Evolutionary conservation across 1,140 invertebrate genomes (phyloP).

Genomic region (Drosophila auraria): DNA sequence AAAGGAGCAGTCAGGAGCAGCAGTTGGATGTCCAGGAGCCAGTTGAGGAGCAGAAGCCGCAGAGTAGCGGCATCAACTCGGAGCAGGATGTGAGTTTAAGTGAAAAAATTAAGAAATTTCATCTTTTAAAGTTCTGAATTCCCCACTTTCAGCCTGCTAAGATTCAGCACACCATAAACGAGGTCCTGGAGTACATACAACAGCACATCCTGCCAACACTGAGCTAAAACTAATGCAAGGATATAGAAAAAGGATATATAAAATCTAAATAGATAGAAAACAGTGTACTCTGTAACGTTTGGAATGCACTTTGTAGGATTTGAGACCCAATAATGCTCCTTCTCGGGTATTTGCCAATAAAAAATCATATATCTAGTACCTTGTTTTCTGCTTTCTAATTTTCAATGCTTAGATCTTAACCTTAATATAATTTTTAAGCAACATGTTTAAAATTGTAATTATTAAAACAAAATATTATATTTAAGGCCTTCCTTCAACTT

Average conservation of each 20-base stretch:
- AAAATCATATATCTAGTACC: background rate
- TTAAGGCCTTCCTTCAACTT: too few relatives aligned
- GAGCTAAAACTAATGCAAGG: background rate
- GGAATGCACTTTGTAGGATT: background rate
- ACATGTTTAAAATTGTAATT: too few relatives aligned
- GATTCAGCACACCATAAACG: slow-evolving; percentile 63
- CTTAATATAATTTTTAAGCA: background rate
- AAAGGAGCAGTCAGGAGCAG: background rate
- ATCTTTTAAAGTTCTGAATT: background rate
- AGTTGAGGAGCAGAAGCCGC: background rate
- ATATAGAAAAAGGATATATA: background rate
- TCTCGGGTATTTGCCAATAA: background rate
- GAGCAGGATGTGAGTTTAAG: slow-evolving; percentile 59
- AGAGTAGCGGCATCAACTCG: slow-evolving; percentile 12
- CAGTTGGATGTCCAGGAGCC: background rate
- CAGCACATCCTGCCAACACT: slow-evolving; percentile 63
- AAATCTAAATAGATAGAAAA: background rate
- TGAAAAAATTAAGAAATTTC: too few relatives aligned
- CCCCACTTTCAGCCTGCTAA: slow-evolving; percentile 41
- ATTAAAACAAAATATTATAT: too few relatives aligned
- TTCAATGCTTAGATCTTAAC: background rate
- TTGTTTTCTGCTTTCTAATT: background rate
- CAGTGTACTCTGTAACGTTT: background rate
- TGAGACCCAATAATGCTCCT: background rate
- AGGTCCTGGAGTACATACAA: slow-evolving; percentile 78